Conservation (phyloP, 2,113 vertebrate species). For the Terrapene triunguis region DNA sequence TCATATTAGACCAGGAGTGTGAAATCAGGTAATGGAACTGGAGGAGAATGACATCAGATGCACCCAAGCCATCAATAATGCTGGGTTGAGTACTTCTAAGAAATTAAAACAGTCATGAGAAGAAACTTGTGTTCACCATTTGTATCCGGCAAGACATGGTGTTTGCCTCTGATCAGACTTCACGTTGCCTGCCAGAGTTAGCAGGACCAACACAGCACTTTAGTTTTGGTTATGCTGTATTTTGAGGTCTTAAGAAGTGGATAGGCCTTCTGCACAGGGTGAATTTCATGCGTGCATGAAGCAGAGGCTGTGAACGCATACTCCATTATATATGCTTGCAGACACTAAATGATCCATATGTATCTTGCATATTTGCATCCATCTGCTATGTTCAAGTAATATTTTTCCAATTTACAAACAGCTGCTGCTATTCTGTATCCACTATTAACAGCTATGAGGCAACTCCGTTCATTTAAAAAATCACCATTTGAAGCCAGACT, state of each 20-base stretch:
- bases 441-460: no score
- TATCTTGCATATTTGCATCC: neutral
- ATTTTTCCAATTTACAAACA: neutral
- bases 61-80: neutral
- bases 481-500: neutral
- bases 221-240: neutral
- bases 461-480: neutral
- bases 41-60: neutral
- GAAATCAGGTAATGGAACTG: neutral
- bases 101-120: neutral
- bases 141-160: neutral
- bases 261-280: neutral
- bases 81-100: neutral
- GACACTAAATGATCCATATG: neutral
- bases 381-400: neutral
- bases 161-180: neutral
- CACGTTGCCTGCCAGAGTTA: neutral
- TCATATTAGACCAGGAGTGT: neutral
- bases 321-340: neutral
- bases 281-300: neutral
- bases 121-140: neutral
- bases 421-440: neutral
- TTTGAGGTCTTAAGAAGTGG: neutral
- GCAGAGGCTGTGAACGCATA: neutral
- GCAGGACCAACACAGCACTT: neutral